Base-by-base conservation (phyloP, 2,113 vertebrate genomes). In the Chloroceryle aenea region DNA sequence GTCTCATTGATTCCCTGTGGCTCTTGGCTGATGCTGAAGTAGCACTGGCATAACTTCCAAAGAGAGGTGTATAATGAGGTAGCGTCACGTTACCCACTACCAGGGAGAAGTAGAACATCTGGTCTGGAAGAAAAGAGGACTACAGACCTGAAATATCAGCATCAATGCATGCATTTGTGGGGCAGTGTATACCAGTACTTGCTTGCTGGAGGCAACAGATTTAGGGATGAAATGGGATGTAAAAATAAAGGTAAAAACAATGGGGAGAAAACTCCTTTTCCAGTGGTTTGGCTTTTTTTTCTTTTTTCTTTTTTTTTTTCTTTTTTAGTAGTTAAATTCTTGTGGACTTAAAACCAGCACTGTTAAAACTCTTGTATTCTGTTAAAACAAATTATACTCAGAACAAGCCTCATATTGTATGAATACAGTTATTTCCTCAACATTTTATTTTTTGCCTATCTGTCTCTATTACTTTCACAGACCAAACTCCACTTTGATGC, bases 91-190 rank as follows among this genome's bases (percentile, higher is more conserved):
- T 97, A 93, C 96, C 95, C 74, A 96, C 98, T 98, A 96, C 93
- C 96, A 97, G 93, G 95, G 95, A 98, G 97, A 98, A 97, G 96
- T 38, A 96, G 96, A 98, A 98, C 97, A 98, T 98, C 98, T 98
- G 98, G 97, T 96, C 90, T 94, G 96, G 96, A 98, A 98, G 94
- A 98, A 98, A 97, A 93, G 85, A 97, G 42, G 64, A 86, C 92
- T 91, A 94, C 97, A 97, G 90, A 71, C 47, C 89, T 94, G 85
- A 97, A 72, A 68, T 92, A 90, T 91, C 95, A 90, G 71, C 81
- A 23, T 90, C 93, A 95, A 84, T 94, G 78, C 36, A 32, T 72
- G 62, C 94, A 91, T 90, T 79, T 72, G 48, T 82, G 5, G 38
- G 59, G 25, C 23, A 73, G 62, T 10, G 6, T 38, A 53, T 42